phyloP scores from a whole-genome alignment of 2,113 vertebrate species.

The Equus przewalskii region DNA sequence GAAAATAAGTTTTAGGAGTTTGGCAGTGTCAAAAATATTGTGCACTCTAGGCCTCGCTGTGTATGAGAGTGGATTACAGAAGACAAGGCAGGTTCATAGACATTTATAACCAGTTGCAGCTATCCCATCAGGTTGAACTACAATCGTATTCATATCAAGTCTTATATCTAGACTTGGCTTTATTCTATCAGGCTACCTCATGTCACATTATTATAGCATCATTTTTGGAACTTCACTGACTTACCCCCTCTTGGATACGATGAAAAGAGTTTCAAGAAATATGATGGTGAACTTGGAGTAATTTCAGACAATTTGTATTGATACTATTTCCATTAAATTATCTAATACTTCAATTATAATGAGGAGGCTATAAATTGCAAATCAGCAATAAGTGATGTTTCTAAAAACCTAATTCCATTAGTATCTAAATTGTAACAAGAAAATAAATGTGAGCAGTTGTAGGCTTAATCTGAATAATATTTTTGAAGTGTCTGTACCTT shows the following conservation, averaged over 20 bases:
- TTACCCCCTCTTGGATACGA: neutral
- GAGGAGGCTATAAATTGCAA: neutral
- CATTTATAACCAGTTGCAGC: neutral
- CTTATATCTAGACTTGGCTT: conserved; percentile 18
- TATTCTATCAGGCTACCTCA: neutral
- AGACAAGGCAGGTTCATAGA: neutral
- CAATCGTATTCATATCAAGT: neutral
- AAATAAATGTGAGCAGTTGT: neutral
- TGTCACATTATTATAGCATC: neutral
- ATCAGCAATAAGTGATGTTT: neutral
- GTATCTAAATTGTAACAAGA: neutral
- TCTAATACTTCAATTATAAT: neutral
- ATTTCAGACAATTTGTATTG: neutral
- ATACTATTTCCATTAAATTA: conserved; percentile 5
- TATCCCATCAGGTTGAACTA: neutral
- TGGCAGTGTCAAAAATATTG: neutral
- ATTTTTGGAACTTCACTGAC: conserved; percentile 1
- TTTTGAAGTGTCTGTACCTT: conserved; percentile 90
- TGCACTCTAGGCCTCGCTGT: neutral
- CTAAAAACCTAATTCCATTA: neutral
- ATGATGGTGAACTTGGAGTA: neutral
- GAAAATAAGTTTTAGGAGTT: neutral
- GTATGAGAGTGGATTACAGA: neutral
- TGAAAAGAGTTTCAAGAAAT: conserved; percentile 30
- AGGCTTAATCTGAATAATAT: neutral